Conservation (phyloP, 2,888 invertebrate genomes). For the Hyles lineata region DNA sequence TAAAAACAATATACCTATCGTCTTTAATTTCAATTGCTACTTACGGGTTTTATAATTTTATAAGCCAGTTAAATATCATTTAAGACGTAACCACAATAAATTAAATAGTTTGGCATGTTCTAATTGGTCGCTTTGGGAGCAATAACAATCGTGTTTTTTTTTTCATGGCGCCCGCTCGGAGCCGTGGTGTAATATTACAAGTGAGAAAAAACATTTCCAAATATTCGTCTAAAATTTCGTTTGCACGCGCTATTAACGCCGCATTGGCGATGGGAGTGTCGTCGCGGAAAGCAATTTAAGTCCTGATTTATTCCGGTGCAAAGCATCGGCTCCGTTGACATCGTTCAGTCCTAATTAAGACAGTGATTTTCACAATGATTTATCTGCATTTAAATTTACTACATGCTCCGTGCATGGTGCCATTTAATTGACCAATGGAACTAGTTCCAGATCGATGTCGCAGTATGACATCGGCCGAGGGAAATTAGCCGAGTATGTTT, state of each 20-base stretch:
- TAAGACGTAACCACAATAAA: conserved; percentile 53
- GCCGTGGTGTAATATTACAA: conserved; percentile 64
- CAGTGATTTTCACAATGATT: conserved; percentile 70
- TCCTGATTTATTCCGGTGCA: conserved; percentile 77
- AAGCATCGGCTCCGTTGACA: conserved; percentile 72
- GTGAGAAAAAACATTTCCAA: conserved; percentile 73
- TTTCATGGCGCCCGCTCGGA: conserved; percentile 69
- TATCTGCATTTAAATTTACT: conserved; percentile 59
- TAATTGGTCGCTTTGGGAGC: conserved; percentile 63
- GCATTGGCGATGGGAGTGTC: conserved; percentile 79
- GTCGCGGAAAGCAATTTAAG: conserved; percentile 80
- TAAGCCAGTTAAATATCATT: conserved; percentile 56
- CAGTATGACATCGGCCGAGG: conserved; percentile 1
- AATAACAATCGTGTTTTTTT: conserved; percentile 60
- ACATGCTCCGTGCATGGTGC: conserved; percentile 41
- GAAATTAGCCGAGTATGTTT: conserved; percentile 21
- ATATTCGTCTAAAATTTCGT: conserved; percentile 76
- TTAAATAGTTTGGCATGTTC: conserved; percentile 54
- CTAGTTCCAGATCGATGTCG: conserved; percentile 36
- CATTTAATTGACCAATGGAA: conserved; percentile 48
- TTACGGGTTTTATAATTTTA: conserved; percentile 49
- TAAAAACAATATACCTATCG: conserved; percentile 55
- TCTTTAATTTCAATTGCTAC: conserved; percentile 57
- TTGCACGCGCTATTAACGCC: conserved; percentile 83
- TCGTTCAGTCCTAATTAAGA: conserved; percentile 76